Evolutionary conservation across 1,140 invertebrate genomes (phyloP).

Genomic region (Drosophila fuyamai): DNA sequence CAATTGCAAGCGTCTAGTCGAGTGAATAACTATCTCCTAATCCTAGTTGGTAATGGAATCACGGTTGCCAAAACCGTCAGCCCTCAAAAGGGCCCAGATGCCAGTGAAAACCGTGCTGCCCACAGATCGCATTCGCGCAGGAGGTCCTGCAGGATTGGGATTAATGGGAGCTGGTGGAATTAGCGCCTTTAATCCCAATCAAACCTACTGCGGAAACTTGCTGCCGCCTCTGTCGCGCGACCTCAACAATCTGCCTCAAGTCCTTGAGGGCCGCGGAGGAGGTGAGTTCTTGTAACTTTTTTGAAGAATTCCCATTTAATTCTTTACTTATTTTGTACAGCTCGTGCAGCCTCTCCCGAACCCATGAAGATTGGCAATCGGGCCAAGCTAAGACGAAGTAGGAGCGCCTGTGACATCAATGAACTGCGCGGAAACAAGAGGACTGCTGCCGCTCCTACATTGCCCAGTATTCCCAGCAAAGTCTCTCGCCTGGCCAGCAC

Average conservation of each 20-base stretch:
- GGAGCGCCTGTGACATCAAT: constrained; percentile 72
- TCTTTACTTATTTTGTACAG: background rate
- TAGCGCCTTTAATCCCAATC: constrained; percentile 32
- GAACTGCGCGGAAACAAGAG: constrained; percentile 64
- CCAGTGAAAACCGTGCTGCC: constrained; percentile 62
- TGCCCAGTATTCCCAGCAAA: constrained; percentile 67
- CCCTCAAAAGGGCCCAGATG: constrained; percentile 52
- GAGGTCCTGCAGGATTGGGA: constrained; percentile 6
- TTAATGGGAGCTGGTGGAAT: constrained; percentile 1
- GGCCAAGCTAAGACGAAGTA: constrained; percentile 69
- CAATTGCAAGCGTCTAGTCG: no score
- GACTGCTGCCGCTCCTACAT: constrained; percentile 30
- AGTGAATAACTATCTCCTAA: background rate
- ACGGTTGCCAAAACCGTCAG: constrained; percentile 69
- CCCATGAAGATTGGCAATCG: constrained; percentile 34
- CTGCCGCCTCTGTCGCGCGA: constrained; percentile 59
- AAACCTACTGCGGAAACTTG: constrained; percentile 23
- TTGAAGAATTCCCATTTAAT: background rate
- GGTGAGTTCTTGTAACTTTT: constrained; percentile 20
- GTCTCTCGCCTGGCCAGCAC: constrained; percentile 34
- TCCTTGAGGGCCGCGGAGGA: constrained; percentile 21
- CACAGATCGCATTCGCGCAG: constrained; percentile 67
- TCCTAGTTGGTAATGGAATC: constrained; percentile 64
- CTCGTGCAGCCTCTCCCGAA: constrained; percentile 72
- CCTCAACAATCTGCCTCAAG: constrained; percentile 60